Evolutionary conservation across 2,113 vertebrate species (phyloP).

Genomic region (Anarrhichthys ocellatus): DNA sequence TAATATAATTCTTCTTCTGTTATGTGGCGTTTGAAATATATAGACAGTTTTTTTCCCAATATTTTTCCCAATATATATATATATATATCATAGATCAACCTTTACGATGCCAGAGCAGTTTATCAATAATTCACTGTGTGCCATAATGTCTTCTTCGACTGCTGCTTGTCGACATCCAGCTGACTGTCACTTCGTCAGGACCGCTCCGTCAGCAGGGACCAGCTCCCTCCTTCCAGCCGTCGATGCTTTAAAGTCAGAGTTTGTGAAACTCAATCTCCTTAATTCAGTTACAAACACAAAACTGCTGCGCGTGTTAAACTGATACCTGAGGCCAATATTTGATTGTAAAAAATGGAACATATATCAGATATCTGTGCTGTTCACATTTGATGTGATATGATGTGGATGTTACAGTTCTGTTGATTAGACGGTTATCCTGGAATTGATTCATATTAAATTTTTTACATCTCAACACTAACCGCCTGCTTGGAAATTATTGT

Average conservation of each 20-base stretch:
- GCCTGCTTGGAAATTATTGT: too few species aligned
- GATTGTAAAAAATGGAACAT: not conserved
- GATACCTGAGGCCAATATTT: not conserved
- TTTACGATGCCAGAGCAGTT: not conserved
- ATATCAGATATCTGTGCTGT: not conserved
- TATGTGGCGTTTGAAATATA: not conserved
- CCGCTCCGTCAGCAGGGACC: conserved; percentile 11
- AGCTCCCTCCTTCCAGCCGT: not conserved
- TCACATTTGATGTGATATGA: not conserved
- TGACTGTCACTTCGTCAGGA: not conserved
- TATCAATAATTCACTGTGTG: conserved; percentile 4
- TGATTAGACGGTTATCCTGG: not conserved
- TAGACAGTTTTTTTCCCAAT: not conserved
- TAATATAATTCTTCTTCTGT: not conserved
- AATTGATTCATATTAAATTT: too few species aligned
- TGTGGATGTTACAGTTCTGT: not conserved
- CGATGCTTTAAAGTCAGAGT: not conserved
- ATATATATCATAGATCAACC: not conserved
- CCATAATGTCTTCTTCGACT: not conserved
- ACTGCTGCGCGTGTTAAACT: not conserved
- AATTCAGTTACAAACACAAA: conserved; percentile 1
- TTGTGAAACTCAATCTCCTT: conserved; percentile 20
- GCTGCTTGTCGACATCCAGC: not conserved
- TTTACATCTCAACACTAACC: too few species aligned
- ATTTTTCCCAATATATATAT: not conserved